These are phyloP conservation scores for Crypturellus undulatus DNA, from an alignment of 2,113 vertebrate species.

Conservation along the genomic window DNA sequence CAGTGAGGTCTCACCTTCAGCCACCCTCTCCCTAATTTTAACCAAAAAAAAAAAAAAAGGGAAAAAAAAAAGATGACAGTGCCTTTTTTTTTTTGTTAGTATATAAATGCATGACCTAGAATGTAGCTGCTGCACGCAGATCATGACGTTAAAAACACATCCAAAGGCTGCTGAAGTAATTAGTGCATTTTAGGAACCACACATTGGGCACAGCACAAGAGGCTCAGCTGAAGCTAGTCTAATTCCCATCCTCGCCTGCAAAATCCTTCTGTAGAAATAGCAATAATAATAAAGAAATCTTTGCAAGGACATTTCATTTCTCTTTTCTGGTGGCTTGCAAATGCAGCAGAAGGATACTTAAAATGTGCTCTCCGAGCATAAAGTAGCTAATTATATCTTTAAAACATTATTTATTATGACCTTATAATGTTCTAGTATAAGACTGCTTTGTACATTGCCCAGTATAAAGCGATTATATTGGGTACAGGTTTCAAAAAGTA, in stretches of 20 bases:
- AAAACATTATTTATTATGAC: slow-evolving; percentile 78
- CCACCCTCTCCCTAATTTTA: slow-evolving; percentile 54
- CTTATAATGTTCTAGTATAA: slow-evolving; percentile 70
- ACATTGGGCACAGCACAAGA: slow-evolving; percentile 59
- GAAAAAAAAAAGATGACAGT: background rate
- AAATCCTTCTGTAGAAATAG: slow-evolving; percentile 50
- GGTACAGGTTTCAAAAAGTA: slow-evolving; percentile 79
- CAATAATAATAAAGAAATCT: slow-evolving; percentile 37
- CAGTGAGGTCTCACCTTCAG: slow-evolving; percentile 22
- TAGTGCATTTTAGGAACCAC: slow-evolving; percentile 59
- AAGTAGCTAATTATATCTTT: slow-evolving; percentile 72
- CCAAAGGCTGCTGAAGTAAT: slow-evolving; percentile 46
- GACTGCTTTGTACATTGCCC: slow-evolving; percentile 70
- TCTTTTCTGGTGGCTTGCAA: slow-evolving; percentile 18
- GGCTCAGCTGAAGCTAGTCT: slow-evolving; percentile 29
- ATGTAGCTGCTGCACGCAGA: slow-evolving; percentile 21
- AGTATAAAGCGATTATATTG: slow-evolving; percentile 78
- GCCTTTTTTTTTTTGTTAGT: slow-evolving; percentile 22
- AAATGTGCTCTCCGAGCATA: slow-evolving; percentile 46
- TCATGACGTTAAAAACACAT: background rate
- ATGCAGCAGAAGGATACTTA: slow-evolving; percentile 12
- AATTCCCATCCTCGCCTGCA: slow-evolving; percentile 46
- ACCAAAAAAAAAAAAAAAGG: background rate
- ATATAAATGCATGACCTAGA: slow-evolving; percentile 50
- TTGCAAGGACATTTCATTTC: slow-evolving; percentile 11